Evolutionary conservation across 1,140 invertebrate genomes (phyloP).

Genomic region (Drosophila rufa): DNA sequence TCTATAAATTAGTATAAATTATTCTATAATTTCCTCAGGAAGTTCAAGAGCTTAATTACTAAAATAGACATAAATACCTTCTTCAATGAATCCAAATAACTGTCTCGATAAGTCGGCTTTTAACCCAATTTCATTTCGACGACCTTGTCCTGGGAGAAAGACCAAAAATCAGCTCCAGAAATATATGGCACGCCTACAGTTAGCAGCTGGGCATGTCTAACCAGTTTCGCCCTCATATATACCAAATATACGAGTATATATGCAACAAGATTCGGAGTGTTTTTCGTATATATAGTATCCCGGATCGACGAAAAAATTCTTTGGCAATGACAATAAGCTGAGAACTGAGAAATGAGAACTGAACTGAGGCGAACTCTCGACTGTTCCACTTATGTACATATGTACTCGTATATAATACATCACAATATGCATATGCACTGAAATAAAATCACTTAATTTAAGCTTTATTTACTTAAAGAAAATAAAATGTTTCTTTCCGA

Average conservation of each 20-base stretch:
- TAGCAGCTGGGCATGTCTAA: slow-evolving; percentile 34
- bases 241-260: slow-evolving; percentile 1
- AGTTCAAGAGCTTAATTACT: too few species aligned
- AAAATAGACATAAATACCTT: not conserved
- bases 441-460: not conserved
- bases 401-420: slow-evolving; percentile 18
- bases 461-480: too few species aligned
- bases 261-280: not conserved
- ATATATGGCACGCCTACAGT: slow-evolving; percentile 53
- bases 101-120: not conserved
- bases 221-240: slow-evolving; percentile 51
- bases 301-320: slow-evolving; percentile 54
- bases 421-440: slow-evolving; percentile 2
- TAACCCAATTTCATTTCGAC: slow-evolving; percentile 53
- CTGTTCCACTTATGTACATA: slow-evolving; percentile 34
- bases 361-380: slow-evolving; percentile 21
- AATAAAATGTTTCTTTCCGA: too few species aligned
- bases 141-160: slow-evolving; percentile 37
- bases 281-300: slow-evolving; percentile 12
- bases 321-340: slow-evolving; percentile 69
- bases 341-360: slow-evolving; percentile 31
- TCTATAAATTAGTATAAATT: too few species aligned
- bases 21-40: too few species aligned
- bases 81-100: not conserved
- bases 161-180: slow-evolving; percentile 14